Base-by-base conservation (phyloP, 2,797 vertebrate genomes). In the Poliocrania exsul region DNA sequence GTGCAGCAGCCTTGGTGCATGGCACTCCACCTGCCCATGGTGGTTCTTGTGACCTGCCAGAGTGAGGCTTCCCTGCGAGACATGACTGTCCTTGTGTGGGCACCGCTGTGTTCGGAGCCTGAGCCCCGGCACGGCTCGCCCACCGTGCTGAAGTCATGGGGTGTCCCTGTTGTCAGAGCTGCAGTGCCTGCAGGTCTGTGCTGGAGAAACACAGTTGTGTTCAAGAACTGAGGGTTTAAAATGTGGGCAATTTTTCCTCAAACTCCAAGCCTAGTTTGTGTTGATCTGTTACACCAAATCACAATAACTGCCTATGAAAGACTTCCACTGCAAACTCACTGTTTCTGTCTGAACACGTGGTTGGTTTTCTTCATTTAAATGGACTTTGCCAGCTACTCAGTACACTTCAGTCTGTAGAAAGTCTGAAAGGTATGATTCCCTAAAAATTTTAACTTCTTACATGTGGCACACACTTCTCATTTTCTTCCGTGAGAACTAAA, bases 41-140 rank as follows among this genome's bases (percentile, higher is more conserved):
- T 2, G 17, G 70, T 33, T 80, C 50, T 51, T 40, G 31, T 58
- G 78, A 46, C 28, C 51, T 46, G 37, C 47, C 56, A 21, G 67
- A 28, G 64, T 5, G 40, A 60, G 16, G 15, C 40, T 51, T 83
- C 16, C 31, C 62, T 0, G 0, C 0, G 2, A 14, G 46, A 8
- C 0, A 0, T 13, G 62, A 54, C 2, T 31, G 56, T 56, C 44
- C 79, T 7, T 24, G 61, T 25, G 69, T 24, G 62, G 51, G 28
- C 40, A 5, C 13, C 0, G 0, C 50, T 79, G 78, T 70, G 60
- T 46, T 35, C 0, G 0, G 10, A 75, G 64, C 15, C 65, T 0
- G 2, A 61, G 60, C 53, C 37, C n/a, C 4, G 8, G 28, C 1
- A n/a, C 9, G 18, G 23, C 72, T 69, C 2, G 7, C 3, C 1